phyloP scores from a whole-genome alignment of 1,140 invertebrate genomes.

The Drosophila lacteicornis region DNA sequence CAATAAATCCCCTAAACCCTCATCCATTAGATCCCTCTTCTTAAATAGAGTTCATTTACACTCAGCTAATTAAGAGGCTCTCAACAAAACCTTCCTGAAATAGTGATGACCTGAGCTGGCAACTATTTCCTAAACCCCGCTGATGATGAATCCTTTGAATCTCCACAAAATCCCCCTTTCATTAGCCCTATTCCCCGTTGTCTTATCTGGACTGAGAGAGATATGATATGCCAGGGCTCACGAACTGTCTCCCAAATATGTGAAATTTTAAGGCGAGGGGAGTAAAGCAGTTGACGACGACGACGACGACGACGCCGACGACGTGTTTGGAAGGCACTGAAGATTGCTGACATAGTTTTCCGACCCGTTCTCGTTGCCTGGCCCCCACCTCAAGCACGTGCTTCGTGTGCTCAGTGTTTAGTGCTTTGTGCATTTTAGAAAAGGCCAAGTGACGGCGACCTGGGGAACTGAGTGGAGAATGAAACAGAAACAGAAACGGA shows the following conservation, averaged over 20 bases:
- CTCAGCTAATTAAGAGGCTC: background rate
- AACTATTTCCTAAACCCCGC: slow-evolving; percentile 1
- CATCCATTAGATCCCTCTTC: background rate
- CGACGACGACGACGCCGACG: slow-evolving; percentile 5
- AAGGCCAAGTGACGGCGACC: slow-evolving; percentile 43
- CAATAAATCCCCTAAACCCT: background rate
- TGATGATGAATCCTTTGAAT: slow-evolving; percentile 2
- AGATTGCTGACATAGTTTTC: slow-evolving; percentile 50
- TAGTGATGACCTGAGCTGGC: background rate
- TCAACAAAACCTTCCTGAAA: no score
- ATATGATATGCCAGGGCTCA: slow-evolving; percentile 13
- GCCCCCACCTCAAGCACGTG: background rate
- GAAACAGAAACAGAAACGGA: background rate
- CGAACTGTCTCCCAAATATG: slow-evolving; percentile 23
- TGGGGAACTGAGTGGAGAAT: slow-evolving; percentile 19
- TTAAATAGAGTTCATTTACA: no score
- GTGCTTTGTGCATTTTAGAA: slow-evolving; percentile 52
- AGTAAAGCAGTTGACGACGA: slow-evolving; percentile 25
- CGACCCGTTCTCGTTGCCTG: background rate
- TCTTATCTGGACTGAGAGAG: background rate
- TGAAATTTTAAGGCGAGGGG: slow-evolving; percentile 25
- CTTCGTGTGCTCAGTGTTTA: slow-evolving; percentile 26
- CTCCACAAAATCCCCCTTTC: background rate
- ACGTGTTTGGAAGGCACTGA: slow-evolving; percentile 18
- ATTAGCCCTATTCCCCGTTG: background rate